Base-by-base conservation (phyloP, 2,113 vertebrate genomes). In the Peromyscus polionotus region DNA sequence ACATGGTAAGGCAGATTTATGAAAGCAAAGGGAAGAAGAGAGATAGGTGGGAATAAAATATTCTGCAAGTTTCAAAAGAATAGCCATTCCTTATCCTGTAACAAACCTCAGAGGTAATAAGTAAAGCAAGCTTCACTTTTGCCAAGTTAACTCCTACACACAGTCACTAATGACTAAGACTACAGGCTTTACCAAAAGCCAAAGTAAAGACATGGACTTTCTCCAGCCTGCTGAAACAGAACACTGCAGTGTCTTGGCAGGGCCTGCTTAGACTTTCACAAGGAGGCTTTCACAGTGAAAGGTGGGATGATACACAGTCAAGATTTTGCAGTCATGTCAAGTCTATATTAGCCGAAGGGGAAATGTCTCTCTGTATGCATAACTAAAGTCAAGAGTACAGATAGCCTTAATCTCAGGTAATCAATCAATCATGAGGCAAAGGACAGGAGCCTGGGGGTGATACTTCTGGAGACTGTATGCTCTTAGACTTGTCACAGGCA, bases 51-150 rank as follows among this genome's bases (percentile, higher is more conserved):
- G 7, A 42, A 94, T 51, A 81, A 91, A 61, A 84, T 24, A 92
- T 68, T 68, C 84, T 59, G 26, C 28, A 70, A 33, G 11, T 28
- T 95, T 92, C 17, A 94, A 92, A 96, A 93, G 42, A 54, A 59
- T 1, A 93, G 61, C 42, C 22, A 65, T 90, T 80, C 95, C 16
- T 90, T 89, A 36, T 45, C 42, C n/a, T 51, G 45, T 88, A 94
- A 93, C 61, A 70, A 95, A 68, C 33, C 28, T 93, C 61, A 90
- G 57, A 84, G 70, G 39, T 73, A 90, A 75, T 86, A 88, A 90
- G 70, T n/a, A 83, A 84, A 9, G 36, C 20, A 84, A 80, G 4
- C 51, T 93, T 87, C 57, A 85, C 75, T 77, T 96, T 80, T 96
- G 65, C 59, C 57, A 96, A 14, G 28, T 68, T 95, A 80, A 92